Evolutionary conservation across 2,888 invertebrate species (phyloP).

Genomic region (Onchidella celtica): DNA sequence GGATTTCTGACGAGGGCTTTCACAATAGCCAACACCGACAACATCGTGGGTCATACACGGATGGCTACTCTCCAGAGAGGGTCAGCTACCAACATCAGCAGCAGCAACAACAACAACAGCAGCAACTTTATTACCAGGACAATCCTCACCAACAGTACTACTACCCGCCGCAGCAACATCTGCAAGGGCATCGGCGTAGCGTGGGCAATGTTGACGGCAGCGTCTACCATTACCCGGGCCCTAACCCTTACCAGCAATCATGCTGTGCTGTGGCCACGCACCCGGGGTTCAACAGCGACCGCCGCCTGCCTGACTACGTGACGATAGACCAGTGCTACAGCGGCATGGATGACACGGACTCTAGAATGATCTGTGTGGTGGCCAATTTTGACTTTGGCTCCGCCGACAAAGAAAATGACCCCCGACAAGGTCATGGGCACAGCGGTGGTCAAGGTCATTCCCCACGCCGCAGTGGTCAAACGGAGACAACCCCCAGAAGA

Average conservation of each 20-base stretch:
- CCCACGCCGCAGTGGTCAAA: not conserved
- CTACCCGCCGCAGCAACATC: not conserved
- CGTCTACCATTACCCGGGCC: not conserved
- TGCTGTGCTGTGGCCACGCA: not conserved
- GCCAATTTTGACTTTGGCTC: conserved; percentile 37
- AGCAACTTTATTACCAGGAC: not conserved
- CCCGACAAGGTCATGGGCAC: not conserved
- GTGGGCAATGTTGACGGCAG: not conserved
- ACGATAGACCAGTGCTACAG: conserved; percentile 49
- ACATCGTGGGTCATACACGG: not conserved
- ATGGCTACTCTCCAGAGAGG: no score
- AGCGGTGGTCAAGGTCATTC: conserved; percentile 3
- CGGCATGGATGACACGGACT: conserved; percentile 37
- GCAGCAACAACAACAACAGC: not conserved
- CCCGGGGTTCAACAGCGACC: conserved; percentile 13
- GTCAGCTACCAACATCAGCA: not conserved
- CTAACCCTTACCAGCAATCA: not conserved
- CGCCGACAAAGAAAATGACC: not conserved
- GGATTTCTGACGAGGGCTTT: not conserved
- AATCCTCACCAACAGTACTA: not conserved
- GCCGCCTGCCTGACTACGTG: conserved; percentile 45
- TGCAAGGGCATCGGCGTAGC: not conserved
- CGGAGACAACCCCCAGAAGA: not conserved
- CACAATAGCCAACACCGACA: not conserved
- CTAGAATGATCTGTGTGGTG: conserved; percentile 36